Percentiles rank a stretch among this genome's conserved stretches.
Conservation (phyloP, 2,888 invertebrate species). For the Mechanitis mazaeus region DNA sequence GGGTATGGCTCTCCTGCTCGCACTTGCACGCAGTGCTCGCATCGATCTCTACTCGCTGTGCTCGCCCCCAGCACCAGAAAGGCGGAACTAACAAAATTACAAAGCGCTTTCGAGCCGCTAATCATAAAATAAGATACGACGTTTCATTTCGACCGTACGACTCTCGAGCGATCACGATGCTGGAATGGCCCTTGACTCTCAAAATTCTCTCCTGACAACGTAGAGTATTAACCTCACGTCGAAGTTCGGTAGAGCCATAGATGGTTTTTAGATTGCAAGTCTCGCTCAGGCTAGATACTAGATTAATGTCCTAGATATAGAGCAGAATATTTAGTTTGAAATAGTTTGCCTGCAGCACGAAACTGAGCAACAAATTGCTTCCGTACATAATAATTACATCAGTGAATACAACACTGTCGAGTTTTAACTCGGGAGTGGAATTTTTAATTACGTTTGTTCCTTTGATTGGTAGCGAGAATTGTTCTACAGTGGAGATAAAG, state of each 20-base stretch:
- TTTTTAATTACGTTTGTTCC: constrained; percentile 45
- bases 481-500: constrained; percentile 38
- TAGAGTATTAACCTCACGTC: constrained; percentile 62
- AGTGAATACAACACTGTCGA: constrained; percentile 21
- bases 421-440: constrained; percentile 30
- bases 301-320: constrained; percentile 16
- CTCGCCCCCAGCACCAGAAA: constrained; percentile 77
- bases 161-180: constrained; percentile 74
- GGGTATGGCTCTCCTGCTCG: constrained; percentile 54
- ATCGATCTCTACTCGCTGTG: constrained; percentile 74
- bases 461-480: constrained; percentile 43
- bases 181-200: constrained; percentile 76
- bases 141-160: constrained; percentile 76
- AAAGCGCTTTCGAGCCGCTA: constrained; percentile 78
- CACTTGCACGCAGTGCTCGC: constrained; percentile 69
- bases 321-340: constrained; percentile 14
- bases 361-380: constrained; percentile 24
- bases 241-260: constrained; percentile 56
- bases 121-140: constrained; percentile 78
- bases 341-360: constrained; percentile 14
- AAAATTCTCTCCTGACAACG: constrained; percentile 71
- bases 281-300: constrained; percentile 13
- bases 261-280: constrained; percentile 46
- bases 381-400: constrained; percentile 26
- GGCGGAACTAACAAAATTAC: constrained; percentile 78